phyloP scores from a whole-genome alignment of 2,888 invertebrate species.

The Tetragonula carbonaria region DNA sequence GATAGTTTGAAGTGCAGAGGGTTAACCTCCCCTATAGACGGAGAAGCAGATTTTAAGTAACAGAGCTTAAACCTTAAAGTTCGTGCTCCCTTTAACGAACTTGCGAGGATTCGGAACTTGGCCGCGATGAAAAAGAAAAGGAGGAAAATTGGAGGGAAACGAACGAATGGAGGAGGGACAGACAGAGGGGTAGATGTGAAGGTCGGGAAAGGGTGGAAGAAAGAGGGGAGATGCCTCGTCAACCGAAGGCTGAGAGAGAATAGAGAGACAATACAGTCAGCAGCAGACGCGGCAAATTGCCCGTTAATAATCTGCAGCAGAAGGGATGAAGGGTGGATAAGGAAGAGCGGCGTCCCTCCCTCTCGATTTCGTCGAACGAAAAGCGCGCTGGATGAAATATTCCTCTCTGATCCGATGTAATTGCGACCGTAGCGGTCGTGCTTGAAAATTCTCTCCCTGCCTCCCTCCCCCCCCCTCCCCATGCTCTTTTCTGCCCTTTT shows the following conservation, averaged over 20 bases:
- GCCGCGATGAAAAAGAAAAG: slow-evolving; percentile 21
- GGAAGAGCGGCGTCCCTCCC: slow-evolving; percentile 39
- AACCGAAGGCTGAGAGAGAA: slow-evolving; percentile 66
- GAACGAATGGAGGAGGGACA: slow-evolving; percentile 21
- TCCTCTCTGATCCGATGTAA: slow-evolving; percentile 82
- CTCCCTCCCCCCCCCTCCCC: slow-evolving; percentile 49
- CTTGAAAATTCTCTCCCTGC: slow-evolving; percentile 72
- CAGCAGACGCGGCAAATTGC: slow-evolving; percentile 83
- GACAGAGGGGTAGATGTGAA: slow-evolving; percentile 40
- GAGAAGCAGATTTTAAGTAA: slow-evolving; percentile 58
- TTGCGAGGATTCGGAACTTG: slow-evolving; percentile 42
- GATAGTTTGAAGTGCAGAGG: too few species aligned
- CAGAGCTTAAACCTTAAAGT: slow-evolving; percentile 36
- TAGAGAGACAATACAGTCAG: slow-evolving; percentile 82
- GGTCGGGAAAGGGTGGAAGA: slow-evolving; percentile 48
- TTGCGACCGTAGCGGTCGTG: slow-evolving; percentile 76
- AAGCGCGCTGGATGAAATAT: slow-evolving; percentile 79
- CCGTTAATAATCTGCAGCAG: slow-evolving; percentile 82
- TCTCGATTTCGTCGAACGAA: slow-evolving; percentile 68
- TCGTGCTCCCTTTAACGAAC: slow-evolving; percentile 67
- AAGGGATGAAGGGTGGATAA: slow-evolving; percentile 56
- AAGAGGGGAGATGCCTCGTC: slow-evolving; percentile 48
- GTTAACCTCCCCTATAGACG: not conserved
- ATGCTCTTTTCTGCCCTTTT: slow-evolving; percentile 46
- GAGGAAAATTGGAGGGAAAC: slow-evolving; percentile 25